Percentiles rank a stretch among this genome's conserved stretches.
These are phyloP conservation scores for Ips typographus DNA, from an alignment of 1,140 invertebrate genomes.

Conservation along the genomic window DNA sequence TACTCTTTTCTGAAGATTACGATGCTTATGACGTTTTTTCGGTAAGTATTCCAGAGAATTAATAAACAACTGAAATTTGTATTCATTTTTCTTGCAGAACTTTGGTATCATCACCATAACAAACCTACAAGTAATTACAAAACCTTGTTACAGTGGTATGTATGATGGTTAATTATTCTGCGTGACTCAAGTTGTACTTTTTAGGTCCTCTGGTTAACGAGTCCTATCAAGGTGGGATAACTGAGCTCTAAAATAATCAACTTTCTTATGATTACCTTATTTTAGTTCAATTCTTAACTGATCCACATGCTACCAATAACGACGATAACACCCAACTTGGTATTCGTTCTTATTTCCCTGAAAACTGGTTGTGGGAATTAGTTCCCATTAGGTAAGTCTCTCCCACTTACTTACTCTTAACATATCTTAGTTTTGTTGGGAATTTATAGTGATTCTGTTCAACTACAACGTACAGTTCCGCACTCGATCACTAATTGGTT, in stretches of 20 bases:
- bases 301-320: constrained; percentile 47
- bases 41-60: constrained; percentile 33
- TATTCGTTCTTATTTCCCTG: constrained; percentile 64
- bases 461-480: constrained; percentile 56
- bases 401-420: not conserved
- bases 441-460: constrained; percentile 16
- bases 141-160: constrained; percentile 44
- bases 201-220: constrained; percentile 33
- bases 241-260: too few species aligned
- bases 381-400: constrained; percentile 56
- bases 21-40: constrained; percentile 45
- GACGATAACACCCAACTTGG: constrained; percentile 45
- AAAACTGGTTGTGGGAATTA: constrained; percentile 71
- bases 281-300: constrained; percentile 7
- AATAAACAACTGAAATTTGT: constrained; percentile 2
- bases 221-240: constrained; percentile 3
- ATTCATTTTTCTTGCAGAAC: constrained; percentile 37
- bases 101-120: constrained; percentile 43
- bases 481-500: constrained; percentile 77
- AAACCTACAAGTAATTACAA: constrained; percentile 43
- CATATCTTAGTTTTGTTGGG: not conserved
- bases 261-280: too few species aligned
- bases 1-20: constrained; percentile 41
- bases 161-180: constrained; percentile 1
- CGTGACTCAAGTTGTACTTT: constrained; percentile 9